phyloP scores from a whole-genome alignment of 2,888 invertebrate genomes.

The Allacma fusca region DNA sequence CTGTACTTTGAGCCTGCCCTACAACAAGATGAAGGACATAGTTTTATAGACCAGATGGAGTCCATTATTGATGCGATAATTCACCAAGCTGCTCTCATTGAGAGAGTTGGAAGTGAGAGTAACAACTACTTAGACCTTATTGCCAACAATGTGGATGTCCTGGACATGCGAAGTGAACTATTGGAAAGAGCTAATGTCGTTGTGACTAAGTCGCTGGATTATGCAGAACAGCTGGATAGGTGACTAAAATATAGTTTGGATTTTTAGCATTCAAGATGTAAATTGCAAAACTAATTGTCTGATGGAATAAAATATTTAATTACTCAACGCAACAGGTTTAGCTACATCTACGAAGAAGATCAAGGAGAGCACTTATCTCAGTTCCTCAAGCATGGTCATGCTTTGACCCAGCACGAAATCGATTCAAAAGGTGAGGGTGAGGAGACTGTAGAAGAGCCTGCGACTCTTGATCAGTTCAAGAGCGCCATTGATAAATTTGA shows the following conservation, averaged over 20 bases:
- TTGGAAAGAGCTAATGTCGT: too few species aligned
- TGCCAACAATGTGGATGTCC: too few species aligned
- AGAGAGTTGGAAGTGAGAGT: slow-evolving; percentile 70
- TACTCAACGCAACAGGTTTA: slow-evolving; percentile 7
- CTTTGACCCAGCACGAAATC: too few species aligned
- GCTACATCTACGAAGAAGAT: slow-evolving; percentile 25
- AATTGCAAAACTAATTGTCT: neutral
- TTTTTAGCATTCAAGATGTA: too few species aligned
- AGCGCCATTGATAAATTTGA: slow-evolving; percentile 19
- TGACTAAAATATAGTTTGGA: too few species aligned
- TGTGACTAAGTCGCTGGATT: too few species aligned
- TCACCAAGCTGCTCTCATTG: slow-evolving; percentile 80
- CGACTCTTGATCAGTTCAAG: slow-evolving; percentile 16
- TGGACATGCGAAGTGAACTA: too few species aligned
- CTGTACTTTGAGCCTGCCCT: slow-evolving; percentile 72
- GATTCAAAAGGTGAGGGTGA: too few species aligned
- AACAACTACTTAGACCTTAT: neutral
- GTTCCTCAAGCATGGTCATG: too few species aligned
- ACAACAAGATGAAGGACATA: slow-evolving; percentile 77
- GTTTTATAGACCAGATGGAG: slow-evolving; percentile 79
- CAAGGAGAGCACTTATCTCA: neutral
- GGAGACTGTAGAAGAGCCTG: neutral
- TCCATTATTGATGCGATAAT: slow-evolving; percentile 82
- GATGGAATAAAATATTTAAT: too few species aligned
- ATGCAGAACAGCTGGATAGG: too few species aligned